Evolutionary conservation across 2,113 vertebrate genomes (phyloP).

Genomic region (Todiramphus chloris): DNA sequence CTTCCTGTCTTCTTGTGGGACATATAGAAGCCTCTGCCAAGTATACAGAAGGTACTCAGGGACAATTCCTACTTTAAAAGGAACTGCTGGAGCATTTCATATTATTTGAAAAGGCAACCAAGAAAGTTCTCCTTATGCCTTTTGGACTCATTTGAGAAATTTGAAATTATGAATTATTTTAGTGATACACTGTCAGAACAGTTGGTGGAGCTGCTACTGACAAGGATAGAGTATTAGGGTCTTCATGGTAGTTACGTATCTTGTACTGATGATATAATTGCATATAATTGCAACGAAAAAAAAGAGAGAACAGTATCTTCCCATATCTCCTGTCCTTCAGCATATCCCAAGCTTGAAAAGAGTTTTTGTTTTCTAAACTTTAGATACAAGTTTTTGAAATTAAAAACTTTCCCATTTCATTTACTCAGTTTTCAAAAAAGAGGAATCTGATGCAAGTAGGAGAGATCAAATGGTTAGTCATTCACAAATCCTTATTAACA

Average conservation of each 20-base stretch:
- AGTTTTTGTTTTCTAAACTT: neutral
- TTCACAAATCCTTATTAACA: neutral
- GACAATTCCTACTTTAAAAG: neutral
- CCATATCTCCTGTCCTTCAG: neutral
- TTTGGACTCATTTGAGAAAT: too few species aligned
- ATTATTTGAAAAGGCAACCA: too few species aligned
- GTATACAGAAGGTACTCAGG: neutral
- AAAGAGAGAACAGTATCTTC: neutral
- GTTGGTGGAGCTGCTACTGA: neutral
- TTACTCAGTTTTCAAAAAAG: neutral
- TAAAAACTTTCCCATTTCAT: neutral
- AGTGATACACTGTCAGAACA: too few species aligned
- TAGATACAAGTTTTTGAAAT: neutral
- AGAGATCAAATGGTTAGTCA: neutral
- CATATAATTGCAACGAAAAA: neutral
- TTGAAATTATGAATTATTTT: too few species aligned
- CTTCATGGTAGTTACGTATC: fast-evolving
- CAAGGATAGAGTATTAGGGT: neutral
- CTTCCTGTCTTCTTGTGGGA: neutral
- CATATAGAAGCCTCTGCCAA: neutral
- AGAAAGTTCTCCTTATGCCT: too few species aligned
- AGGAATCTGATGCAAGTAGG: neutral
- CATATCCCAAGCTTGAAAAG: neutral
- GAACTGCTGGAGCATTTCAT: too few species aligned
- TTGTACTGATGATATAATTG: neutral